Conservation (phyloP, 2,113 vertebrate genomes). For the Spermophilus dauricus region DNA sequence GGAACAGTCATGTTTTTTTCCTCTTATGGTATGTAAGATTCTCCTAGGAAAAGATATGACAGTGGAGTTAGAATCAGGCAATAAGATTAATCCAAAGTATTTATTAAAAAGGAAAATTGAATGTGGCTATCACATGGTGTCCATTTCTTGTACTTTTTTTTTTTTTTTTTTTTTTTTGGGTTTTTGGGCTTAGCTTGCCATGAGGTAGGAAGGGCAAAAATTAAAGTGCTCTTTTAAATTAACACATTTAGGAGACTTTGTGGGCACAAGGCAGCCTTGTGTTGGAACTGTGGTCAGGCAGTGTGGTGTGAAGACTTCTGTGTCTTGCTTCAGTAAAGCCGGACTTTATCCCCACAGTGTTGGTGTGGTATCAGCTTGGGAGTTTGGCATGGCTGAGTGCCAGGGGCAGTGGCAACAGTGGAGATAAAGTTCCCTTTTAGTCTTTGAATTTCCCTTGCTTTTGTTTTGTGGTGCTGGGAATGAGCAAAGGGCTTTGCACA, state of each 20-base stretch:
- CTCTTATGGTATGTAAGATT: background rate
- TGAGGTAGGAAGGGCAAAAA: background rate
- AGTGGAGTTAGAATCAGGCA: background rate
- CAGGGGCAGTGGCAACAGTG: accelerated
- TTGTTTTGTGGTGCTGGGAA: background rate
- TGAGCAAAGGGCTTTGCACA: background rate
- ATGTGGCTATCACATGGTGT: background rate
- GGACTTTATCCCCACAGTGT: background rate
- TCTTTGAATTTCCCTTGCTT: background rate
- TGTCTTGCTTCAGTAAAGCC: background rate
- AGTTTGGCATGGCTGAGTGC: background rate
- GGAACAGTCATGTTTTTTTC: background rate
- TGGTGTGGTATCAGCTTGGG: background rate
- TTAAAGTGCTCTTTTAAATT: background rate
- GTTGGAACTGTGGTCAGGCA: background rate
- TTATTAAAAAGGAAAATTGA: background rate
- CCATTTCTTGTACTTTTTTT: background rate
- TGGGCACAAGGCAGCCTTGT: background rate
- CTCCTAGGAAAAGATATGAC: background rate
- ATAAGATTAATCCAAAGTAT: background rate
- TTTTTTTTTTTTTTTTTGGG: too few relatives aligned
- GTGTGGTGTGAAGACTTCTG: background rate
- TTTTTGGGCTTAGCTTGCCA: background rate
- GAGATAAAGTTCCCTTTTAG: background rate
- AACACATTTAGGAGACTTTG: background rate